Base-by-base conservation (phyloP, 2,888 invertebrate genomes). In the Drosophila kokeensis region DNA sequence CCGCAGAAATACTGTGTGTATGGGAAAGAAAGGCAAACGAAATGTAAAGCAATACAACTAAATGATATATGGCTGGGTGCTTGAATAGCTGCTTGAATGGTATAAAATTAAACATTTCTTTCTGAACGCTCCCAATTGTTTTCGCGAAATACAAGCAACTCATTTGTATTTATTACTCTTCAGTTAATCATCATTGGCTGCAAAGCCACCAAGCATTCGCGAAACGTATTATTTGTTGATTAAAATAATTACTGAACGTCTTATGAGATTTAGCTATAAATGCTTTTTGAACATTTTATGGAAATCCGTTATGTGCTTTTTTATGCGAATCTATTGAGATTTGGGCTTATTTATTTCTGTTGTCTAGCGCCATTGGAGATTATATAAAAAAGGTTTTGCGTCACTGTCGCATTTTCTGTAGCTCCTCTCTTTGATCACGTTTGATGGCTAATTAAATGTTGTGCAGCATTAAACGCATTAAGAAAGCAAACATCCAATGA, bases 371-470 rank as follows among this genome's bases (percentile, higher is more conserved):
- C 48, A 64, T 60, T 64, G n/a, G n/a, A n/a, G 61, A 60, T 81
- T 83, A 77, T 69, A 68, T 83, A 79, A 81, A 68, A 36, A 53
- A 40, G n/a, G 55, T 32, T 55, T 65, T 68, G 57, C 38, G 24
- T 63, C 45, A 30, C 27, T 62, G 60, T 60, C 63, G 64, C 48
- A 27, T 58, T 70, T 73, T 58, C 62, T 68, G 55, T 13, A 45
- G 45, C 18, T 55, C 66, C 29, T 40, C 72, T 55, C 58, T 42
- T 70, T 54, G 58, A 63, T 66, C 79, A 83, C 79, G 76, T 83
- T 86, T 81, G 76, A 66, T 73, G 86, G 79, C 76, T 83, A 85
- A 88, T 88, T 86, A 88, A 83, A 69, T 74, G 57, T 63, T 48
- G 49, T 52, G 40, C 24, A 30, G 61, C 40, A 24, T 38, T 50